Evolutionary conservation across 2,797 vertebrate species (phyloP).

Genomic region (Gallirallus australis): DNA sequence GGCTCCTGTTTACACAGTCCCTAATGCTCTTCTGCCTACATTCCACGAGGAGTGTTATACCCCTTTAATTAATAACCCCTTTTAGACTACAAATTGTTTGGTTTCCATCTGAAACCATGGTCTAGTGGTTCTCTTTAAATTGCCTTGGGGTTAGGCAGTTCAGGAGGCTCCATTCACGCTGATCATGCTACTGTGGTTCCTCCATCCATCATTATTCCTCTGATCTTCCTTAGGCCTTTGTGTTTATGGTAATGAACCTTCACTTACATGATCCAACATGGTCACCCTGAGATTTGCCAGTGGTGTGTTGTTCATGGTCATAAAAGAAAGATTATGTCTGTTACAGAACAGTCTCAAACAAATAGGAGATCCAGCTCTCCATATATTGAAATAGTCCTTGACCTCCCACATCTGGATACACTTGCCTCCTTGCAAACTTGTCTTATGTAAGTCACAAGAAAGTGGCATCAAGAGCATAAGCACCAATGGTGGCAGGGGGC

Average conservation of each 20-base stretch:
- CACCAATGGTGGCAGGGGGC: neutral
- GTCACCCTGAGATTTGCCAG: neutral
- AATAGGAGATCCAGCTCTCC: neutral
- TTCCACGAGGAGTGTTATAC: neutral
- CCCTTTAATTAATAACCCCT: accelerated
- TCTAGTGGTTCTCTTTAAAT: neutral
- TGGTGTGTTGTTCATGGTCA: neutral
- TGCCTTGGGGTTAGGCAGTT: neutral
- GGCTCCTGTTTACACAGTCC: neutral
- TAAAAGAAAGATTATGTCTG: neutral
- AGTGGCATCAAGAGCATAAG: neutral
- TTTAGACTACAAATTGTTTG: neutral
- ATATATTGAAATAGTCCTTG: neutral
- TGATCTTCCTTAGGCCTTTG: neutral
- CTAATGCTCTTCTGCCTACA: neutral
- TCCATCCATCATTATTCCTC: neutral
- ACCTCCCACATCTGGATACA: neutral
- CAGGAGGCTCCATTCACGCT: neutral
- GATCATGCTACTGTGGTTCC: neutral
- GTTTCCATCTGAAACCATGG: neutral
- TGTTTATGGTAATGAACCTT: neutral
- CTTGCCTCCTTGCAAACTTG: neutral
- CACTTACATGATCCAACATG: neutral
- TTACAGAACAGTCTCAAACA: neutral
- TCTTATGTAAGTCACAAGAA: neutral